Evolutionary conservation across 1,140 invertebrate genomes (phyloP), one percentile per base, ranked within the genome.

Genomic region (Brachionus koreanus): DNA sequence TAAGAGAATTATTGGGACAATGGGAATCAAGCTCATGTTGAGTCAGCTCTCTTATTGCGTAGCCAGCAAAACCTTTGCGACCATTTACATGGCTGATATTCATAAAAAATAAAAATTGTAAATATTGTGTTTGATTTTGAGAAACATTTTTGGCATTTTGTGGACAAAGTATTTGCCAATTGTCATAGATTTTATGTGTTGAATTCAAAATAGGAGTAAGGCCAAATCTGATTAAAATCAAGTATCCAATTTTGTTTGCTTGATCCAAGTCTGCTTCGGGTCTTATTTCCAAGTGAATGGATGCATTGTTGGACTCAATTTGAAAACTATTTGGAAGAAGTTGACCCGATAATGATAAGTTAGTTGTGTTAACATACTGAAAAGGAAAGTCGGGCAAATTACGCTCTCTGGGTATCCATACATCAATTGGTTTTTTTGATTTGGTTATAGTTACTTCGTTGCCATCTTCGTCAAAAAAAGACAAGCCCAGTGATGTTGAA

Each of bases 201-300:
- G 37, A 42, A 29, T 49, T 75, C 23, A 75, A 35, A n/a, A 35
- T 10, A 35, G 72, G 72, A 3, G 16, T 35, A 7, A 13, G 39
- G 16, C 43, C 72, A 19, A 75, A 75, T 42, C 25, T 42, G 37
- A 75, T 13, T n/a, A 81, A 12, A 23, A 81, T 6, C 4, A 81
- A 39, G 39, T 81, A 81, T 10, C 49, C 33, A 13, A 63, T 61
- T 0, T 19, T 16, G 61, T 29, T 35, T 10, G n/a, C n/a, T 33
- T 65, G 25, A 29, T 3, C 10, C 9, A 7, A 12, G 12, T 16
- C 16, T 16, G 12, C 13, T 6, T 61, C 29, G 5, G 77, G 77
- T 46, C 29, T 19, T 19, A 81, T 61, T 35, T 81, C 37, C n/a
- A 81, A 29, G 23, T 81, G 77, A 42, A 81, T 35, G 16, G 77